Percentiles rank a stretch among this genome's conserved stretches.
Conservation (phyloP, 2,888 invertebrate genomes). For the Catocala nupta region DNA sequence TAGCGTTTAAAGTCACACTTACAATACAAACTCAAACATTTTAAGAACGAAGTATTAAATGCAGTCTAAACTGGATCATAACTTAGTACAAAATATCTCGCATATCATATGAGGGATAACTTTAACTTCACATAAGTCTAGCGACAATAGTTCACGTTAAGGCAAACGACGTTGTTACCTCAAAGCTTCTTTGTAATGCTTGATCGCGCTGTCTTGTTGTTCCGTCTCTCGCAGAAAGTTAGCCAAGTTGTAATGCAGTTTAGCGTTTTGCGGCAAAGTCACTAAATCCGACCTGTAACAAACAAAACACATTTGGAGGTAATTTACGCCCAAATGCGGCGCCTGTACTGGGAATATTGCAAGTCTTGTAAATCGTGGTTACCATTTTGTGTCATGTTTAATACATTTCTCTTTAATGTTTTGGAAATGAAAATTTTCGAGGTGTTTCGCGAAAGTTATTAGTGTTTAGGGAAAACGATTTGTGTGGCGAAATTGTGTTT, state of each 20-base stretch:
- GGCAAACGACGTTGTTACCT: constrained; percentile 86
- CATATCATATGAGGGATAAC: constrained; percentile 48
- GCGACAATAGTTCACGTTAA: constrained; percentile 47
- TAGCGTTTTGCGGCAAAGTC: constrained; percentile 94
- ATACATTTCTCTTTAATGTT: constrained; percentile 52
- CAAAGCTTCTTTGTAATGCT: constrained; percentile 93
- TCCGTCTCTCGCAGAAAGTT: constrained; percentile 94
- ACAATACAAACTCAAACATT: constrained; percentile 5
- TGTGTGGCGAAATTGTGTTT: constrained; percentile 38
- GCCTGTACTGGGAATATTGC: constrained; percentile 61
- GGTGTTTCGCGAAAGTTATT: constrained; percentile 42
- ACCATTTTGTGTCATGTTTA: constrained; percentile 45
- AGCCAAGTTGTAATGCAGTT: constrained; percentile 97
- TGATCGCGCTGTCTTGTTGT: constrained; percentile 90
- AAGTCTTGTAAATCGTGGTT: constrained; percentile 59
- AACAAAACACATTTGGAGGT: constrained; percentile 77
- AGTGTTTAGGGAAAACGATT: constrained; percentile 43
- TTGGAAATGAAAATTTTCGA: constrained; percentile 49
- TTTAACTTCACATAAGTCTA: constrained; percentile 39
- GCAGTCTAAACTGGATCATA: constrained; percentile 26
- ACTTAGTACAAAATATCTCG: constrained; percentile 37
- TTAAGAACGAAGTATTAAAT: constrained; percentile 26
- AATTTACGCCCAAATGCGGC: constrained; percentile 66
- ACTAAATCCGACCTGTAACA: constrained; percentile 92
- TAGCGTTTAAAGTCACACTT: not conserved